A percentile compares a stretch with the other conserved stretches of the same genome.
phyloP scores from a whole-genome alignment of 64 coral and sea anemone genomes.

The Stylophora pistillata region DNA sequence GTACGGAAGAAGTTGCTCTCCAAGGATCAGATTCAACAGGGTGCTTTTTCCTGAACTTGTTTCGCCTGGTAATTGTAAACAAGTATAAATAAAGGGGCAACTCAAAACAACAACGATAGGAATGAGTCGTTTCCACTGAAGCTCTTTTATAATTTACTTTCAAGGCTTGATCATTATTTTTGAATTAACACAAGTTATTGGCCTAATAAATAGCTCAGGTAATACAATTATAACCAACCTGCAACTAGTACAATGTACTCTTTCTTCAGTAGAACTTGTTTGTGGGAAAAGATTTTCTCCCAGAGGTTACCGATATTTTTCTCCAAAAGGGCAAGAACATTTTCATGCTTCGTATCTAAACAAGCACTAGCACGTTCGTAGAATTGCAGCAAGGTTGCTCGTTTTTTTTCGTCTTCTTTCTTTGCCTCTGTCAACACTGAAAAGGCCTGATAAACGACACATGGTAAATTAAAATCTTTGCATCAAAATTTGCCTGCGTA shows the following conservation, averaged over 20 bases:
- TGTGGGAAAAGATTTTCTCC: background rate
- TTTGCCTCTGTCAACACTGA: slow-evolving; percentile 13
- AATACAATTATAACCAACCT: background rate
- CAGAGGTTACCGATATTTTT: background rate
- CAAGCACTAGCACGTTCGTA: background rate
- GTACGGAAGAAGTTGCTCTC: slow-evolving; percentile 48
- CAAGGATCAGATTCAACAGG: slow-evolving; percentile 54
- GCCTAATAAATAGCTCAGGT: too few species aligned
- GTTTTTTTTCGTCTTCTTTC: slow-evolving; percentile 6
- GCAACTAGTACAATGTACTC: slow-evolving; percentile 31
- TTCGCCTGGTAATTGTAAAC: slow-evolving; percentile 12
- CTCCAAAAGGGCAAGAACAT: background rate
- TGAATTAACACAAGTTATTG: too few species aligned
- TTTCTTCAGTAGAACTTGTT: background rate
- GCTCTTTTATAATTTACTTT: too few species aligned
- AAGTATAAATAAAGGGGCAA: background rate
- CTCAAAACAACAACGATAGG: background rate
- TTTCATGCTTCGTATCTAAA: background rate
- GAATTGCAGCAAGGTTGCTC: background rate
- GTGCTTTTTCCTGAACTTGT: slow-evolving; percentile 54
- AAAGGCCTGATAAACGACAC: background rate
- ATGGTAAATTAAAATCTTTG: too few species aligned
- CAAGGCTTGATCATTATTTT: too few species aligned
- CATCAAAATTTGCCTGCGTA: too few species aligned
- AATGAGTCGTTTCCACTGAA: background rate